Evolutionary conservation across 2,888 invertebrate genomes (phyloP).

Genomic region (Callimorpha dominula): DNA sequence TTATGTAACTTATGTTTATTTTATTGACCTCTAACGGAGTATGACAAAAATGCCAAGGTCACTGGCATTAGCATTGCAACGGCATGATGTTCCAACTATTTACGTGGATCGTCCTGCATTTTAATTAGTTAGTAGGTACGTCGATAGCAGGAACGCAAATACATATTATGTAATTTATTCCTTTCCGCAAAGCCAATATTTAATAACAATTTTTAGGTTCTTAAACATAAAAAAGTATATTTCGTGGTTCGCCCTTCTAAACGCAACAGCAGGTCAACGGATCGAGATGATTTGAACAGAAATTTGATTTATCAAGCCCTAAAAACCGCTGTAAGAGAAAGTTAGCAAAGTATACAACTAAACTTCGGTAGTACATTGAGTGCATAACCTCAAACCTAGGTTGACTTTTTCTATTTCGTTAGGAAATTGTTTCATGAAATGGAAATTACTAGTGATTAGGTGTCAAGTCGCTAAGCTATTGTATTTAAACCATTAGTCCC

Average conservation of each 20-base stretch:
- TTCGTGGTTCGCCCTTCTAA: not conserved
- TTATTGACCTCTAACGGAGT: not conserved
- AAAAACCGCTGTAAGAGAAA: not conserved
- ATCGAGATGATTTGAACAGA: not conserved
- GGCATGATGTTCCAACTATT: not conserved
- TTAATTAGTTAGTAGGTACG: not conserved
- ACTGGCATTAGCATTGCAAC: not conserved
- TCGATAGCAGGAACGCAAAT: not conserved
- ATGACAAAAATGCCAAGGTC: not conserved
- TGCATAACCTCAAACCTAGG: constrained; percentile 2
- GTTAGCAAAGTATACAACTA: not conserved
- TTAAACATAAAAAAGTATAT: not conserved
- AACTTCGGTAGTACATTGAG: not conserved
- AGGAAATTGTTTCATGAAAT: not conserved
- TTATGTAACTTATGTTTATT: not conserved
- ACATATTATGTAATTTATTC: not conserved
- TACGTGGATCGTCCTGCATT: not conserved
- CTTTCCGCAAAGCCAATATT: not conserved
- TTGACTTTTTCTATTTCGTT: constrained; percentile 1
- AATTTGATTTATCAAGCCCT: not conserved
- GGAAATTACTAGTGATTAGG: not conserved
- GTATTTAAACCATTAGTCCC: not conserved
- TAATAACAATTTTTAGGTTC: not conserved
- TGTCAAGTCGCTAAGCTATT: not conserved
- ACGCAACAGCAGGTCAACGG: not conserved